Evolutionary conservation across 2,113 vertebrate genomes (phyloP), one percentile per base, ranked within the genome.

Genomic region (Colossoma macropomum): DNA sequence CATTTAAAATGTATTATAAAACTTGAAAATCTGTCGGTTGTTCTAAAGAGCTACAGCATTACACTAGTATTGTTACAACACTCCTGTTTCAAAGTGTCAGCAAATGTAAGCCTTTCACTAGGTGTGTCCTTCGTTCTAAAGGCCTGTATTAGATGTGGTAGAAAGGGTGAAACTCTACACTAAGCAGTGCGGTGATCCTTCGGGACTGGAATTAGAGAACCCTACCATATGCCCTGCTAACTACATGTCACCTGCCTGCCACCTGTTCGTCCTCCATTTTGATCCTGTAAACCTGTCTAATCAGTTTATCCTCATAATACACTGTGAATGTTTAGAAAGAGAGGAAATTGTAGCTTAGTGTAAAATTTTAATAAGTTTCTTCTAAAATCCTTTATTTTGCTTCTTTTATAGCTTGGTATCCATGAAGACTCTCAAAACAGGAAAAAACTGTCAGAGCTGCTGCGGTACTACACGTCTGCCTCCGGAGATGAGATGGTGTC

Each of bases 381-480:
- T 59, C 2, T 25, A 5, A 65, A 41, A 5, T 1, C 10, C 30
- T 19, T 80, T 34, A 6, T 45, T 50, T 60, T 86, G 0, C 70
- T 3, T 48, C 27, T 15, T 56, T 12, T 23, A 34, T 68, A 98
- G 98, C 96, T 99, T 32, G 98, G 98, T 7, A 99, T 99, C 34
- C 98, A 99, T 0, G 98, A 99, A 78, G 98, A 99, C 84, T 97
- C 97, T 0, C 97, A 98, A 69, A 99, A 99, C 88, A 95, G 97
- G 34, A 99, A 99, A 92, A 97, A 96, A 66, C 94, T 99, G 0
- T 98, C 98, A 0, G 98, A 99, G 23, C 73, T 99, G 0, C 90
- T 99, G 65, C 90, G 97, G 0, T 99, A 98, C 62, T 97, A 97
- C 87, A 99, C 97, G 0, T 99, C 98, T 4, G 95, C 95, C 0